These are phyloP conservation scores for Pachycephala philippinensis DNA, from an alignment of 2,113 vertebrate genomes.

Conservation along the genomic window DNA sequence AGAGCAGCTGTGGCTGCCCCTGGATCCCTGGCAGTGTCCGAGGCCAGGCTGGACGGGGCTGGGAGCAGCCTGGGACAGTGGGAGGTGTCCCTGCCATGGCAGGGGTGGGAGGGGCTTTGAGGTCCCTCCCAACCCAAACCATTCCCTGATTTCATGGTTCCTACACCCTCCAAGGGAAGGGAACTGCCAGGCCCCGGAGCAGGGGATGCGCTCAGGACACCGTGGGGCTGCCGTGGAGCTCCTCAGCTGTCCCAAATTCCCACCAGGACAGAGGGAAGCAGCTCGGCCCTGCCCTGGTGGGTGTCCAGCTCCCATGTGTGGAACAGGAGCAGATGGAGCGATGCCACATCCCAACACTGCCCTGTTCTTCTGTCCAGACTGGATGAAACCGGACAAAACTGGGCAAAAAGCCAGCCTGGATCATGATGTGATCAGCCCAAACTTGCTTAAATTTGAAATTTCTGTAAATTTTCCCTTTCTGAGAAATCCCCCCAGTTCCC, in stretches of 20 bases:
- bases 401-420: not conserved
- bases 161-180: not conserved
- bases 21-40: not conserved
- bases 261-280: not conserved
- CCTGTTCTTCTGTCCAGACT: not conserved
- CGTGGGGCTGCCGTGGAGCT: fast-evolving
- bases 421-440: no score
- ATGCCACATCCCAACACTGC: fast-evolving
- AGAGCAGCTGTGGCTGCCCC: not conserved
- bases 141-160: not conserved
- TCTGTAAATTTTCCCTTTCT: not conserved
- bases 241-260: not conserved
- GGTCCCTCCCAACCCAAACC: not conserved
- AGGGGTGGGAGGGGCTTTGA: not conserved
- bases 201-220: not conserved
- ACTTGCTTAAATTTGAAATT: not conserved
- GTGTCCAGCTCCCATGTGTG: not conserved
- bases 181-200: not conserved
- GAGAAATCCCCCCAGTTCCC: not conserved
- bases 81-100: not conserved
- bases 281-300: not conserved
- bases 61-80: not conserved
- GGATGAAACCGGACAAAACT: not conserved
- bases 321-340: fast-evolving
- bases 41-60: not conserved